Percentiles rank a stretch among this genome's conserved stretches.
Evolutionary conservation across 2,888 invertebrate species (phyloP).

Genomic region (Steinernema hermaphroditum): DNA sequence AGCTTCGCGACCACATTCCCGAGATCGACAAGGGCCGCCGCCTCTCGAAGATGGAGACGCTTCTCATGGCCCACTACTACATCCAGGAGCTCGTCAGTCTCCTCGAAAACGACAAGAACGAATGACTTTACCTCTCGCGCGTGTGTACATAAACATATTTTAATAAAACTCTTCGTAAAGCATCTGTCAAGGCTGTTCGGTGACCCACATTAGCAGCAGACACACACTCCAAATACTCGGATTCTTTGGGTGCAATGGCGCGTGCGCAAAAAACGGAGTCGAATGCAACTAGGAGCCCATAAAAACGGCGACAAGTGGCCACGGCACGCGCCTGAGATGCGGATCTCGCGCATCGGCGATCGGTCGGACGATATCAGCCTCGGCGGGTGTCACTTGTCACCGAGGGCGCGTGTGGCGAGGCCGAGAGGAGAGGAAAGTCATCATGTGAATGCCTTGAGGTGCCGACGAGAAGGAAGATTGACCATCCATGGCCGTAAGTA

Average conservation of each 20-base stretch:
- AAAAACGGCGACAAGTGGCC: neutral
- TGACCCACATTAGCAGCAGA: constrained; percentile 8
- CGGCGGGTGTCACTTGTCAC: constrained; percentile 15
- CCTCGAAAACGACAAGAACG: constrained; percentile 1
- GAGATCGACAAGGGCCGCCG: constrained; percentile 62
- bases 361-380: neutral
- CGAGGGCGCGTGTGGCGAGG: too few species aligned
- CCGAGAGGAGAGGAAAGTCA: too few species aligned
- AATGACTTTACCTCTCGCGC: constrained; percentile 1
- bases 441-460: too few species aligned
- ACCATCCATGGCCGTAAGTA: too few species aligned
- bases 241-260: constrained; percentile 6
- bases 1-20: constrained; percentile 64
- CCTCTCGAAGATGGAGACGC: constrained; percentile 66
- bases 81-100: constrained; percentile 40
- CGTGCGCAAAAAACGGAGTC: constrained; percentile 18
- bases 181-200: constrained; percentile 10
- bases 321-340: constrained; percentile 14
- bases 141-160: constrained; percentile 22
- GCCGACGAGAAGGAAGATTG: too few species aligned
- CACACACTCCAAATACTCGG: neutral
- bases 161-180: constrained; percentile 8
- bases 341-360: constrained; percentile 23
- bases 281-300: constrained; percentile 9
- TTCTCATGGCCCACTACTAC: constrained; percentile 66